Conservation (phyloP, 92 coral and sea anemone genomes). For the Muricea muricata region DNA sequence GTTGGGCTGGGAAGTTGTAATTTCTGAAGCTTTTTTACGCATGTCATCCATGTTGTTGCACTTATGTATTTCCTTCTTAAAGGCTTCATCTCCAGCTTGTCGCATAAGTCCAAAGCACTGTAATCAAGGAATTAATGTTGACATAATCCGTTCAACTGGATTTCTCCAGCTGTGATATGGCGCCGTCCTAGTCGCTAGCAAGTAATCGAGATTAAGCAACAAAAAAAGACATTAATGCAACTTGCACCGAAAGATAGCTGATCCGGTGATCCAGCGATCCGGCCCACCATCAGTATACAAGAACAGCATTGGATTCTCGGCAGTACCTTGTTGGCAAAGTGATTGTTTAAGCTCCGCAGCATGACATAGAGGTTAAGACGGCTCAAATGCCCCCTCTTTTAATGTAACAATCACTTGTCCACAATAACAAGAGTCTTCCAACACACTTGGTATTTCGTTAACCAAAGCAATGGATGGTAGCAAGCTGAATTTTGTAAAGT, state of each 20-base stretch:
- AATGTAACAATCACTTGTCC: conserved; percentile 37
- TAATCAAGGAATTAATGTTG: conserved; percentile 1
- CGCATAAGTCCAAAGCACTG: conserved; percentile 18
- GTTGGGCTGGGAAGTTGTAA: background rate
- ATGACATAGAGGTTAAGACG: conserved; percentile 40
- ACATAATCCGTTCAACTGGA: conserved; percentile 41
- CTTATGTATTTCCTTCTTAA: background rate
- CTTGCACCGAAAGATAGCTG: conserved; percentile 14
- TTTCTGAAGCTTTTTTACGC: conserved; percentile 8
- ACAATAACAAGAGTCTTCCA: conserved; percentile 28
- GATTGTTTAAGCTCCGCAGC: conserved; percentile 40
- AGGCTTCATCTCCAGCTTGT: conserved; percentile 16
- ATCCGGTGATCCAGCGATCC: conserved; percentile 29
- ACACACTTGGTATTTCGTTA: conserved; percentile 26
- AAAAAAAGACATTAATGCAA: conserved; percentile 24
- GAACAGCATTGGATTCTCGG: conserved; percentile 16
- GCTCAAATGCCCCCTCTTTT: conserved; percentile 46
- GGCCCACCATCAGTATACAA: conserved; percentile 37
- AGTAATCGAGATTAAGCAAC: background rate
- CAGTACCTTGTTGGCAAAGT: conserved; percentile 16
- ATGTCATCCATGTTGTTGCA: conserved; percentile 1
- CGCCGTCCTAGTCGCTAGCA: conserved; percentile 23
- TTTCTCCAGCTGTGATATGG: conserved; percentile 18
- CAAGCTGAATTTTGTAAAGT: conserved; percentile 40
- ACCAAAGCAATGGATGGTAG: conserved; percentile 29